Percentiles rank a stretch among this genome's conserved stretches.
These are phyloP conservation scores for Zapornia atra DNA, from an alignment of 2,113 vertebrate species.

Conservation along the genomic window DNA sequence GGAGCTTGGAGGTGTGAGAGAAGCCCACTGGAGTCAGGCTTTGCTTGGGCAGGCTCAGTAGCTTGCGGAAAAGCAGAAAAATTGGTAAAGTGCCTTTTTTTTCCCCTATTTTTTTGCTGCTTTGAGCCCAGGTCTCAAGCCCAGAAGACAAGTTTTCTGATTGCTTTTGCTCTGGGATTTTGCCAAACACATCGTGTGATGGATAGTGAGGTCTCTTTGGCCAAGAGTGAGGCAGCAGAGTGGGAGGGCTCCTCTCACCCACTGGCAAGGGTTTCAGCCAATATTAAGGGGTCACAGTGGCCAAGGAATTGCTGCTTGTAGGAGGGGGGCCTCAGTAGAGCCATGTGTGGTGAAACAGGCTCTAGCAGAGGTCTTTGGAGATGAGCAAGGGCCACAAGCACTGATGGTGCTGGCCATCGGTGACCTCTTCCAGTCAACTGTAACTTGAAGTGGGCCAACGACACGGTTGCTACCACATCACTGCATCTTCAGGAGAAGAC, in stretches of 20 bases:
- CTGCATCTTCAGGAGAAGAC: background rate
- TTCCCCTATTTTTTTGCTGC: background rate
- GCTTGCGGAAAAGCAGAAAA: background rate
- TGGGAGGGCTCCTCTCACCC: background rate
- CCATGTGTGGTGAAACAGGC: background rate
- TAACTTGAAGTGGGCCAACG: fast-evolving
- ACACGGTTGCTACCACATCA: background rate
- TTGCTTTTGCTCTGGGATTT: background rate
- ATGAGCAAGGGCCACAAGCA: fast-evolving
- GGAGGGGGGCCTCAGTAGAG: background rate
- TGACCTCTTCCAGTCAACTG: background rate
- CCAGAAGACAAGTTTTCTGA: background rate
- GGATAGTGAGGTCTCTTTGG: background rate
- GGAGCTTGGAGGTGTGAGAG: background rate
- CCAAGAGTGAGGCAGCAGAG: fast-evolving
- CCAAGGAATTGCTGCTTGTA: background rate
- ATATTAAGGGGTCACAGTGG: fast-evolving
- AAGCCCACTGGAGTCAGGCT: background rate
- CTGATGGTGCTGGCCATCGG: fast-evolving
- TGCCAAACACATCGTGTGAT: background rate
- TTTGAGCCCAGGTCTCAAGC: background rate
- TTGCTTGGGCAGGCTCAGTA: background rate
- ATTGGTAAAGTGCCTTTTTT: background rate
- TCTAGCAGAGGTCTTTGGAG: background rate
- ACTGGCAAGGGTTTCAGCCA: fast-evolving